These are phyloP conservation scores for Biston stratarius DNA, from an alignment of 2,888 invertebrate genomes.

Conservation along the genomic window DNA sequence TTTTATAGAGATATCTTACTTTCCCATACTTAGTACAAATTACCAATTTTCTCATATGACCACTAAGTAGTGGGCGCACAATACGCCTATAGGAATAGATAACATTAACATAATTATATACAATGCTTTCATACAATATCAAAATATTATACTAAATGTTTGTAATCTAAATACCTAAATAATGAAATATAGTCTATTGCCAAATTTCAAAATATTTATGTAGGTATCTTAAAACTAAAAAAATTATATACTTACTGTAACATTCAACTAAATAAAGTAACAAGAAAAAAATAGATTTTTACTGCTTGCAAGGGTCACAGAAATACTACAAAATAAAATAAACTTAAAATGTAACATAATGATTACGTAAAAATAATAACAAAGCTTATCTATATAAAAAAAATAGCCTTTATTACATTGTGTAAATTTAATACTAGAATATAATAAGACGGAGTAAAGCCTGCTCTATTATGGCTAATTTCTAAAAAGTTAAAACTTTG, in stretches of 20 bases:
- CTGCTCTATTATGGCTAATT: conserved; percentile 50
- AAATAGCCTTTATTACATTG: conserved; percentile 5
- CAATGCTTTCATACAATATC: conserved; percentile 13
- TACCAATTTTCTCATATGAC: neutral
- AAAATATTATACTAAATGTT: neutral
- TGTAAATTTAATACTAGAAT: conserved; percentile 32
- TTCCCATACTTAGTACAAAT: no score
- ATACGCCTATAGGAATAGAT: conserved; percentile 1
- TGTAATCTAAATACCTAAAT: neutral
- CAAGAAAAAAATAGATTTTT: neutral
- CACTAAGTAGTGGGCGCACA: neutral
- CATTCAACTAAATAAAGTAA: neutral
- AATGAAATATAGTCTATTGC: conserved; percentile 12
- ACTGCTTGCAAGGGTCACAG: no score
- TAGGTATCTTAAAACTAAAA: neutral
- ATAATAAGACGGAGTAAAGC: conserved; percentile 63
- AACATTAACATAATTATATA: conserved; percentile 15
- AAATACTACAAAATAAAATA: neutral
- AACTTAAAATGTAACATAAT: neutral
- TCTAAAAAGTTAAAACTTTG: neutral
- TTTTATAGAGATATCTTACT: neutral
- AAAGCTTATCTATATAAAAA: neutral
- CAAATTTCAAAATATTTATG: neutral
- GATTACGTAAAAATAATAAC: neutral
- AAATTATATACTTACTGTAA: neutral